phyloP scores from a whole-genome alignment of 2,888 invertebrate species.

The Meiosimyza decipiens region DNA sequence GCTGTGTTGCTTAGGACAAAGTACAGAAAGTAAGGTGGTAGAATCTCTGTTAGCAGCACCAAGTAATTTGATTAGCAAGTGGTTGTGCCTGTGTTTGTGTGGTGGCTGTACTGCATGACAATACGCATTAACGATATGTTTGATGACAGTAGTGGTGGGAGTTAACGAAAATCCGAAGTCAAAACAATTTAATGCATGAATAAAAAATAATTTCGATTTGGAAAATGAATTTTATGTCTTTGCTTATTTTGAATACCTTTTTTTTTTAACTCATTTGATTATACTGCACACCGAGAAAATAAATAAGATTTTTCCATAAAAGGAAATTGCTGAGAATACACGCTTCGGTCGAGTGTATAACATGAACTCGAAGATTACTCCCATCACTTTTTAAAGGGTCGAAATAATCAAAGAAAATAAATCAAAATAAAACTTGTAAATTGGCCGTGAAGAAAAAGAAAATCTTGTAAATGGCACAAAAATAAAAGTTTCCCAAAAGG shows the following conservation, averaged over 20 bases:
- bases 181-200: slow-evolving; percentile 67
- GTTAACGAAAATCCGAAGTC: slow-evolving; percentile 51
- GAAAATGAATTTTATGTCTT: slow-evolving; percentile 15
- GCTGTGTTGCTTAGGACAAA: slow-evolving; percentile 18
- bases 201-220: slow-evolving; percentile 61
- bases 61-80: slow-evolving; percentile 60
- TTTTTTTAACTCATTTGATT: background rate
- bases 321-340: too few species aligned
- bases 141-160: slow-evolving; percentile 33
- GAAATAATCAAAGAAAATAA: too few species aligned
- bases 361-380: too few species aligned
- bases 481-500: too few species aligned
- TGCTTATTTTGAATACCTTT: background rate
- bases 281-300: too few species aligned
- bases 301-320: too few species aligned
- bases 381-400: too few species aligned
- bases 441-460: too few species aligned
- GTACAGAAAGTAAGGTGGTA: background rate
- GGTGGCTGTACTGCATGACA: slow-evolving; percentile 15
- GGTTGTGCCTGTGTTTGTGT: slow-evolving; percentile 37
- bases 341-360: too few species aligned
- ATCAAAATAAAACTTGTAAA: too few species aligned
- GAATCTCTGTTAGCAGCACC: slow-evolving; percentile 2
- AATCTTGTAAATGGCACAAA: too few species aligned
- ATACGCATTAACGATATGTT: slow-evolving; percentile 39